Evolutionary conservation across 2,797 vertebrate genomes (phyloP).

Genomic region (Oreortyx pictus): DNA sequence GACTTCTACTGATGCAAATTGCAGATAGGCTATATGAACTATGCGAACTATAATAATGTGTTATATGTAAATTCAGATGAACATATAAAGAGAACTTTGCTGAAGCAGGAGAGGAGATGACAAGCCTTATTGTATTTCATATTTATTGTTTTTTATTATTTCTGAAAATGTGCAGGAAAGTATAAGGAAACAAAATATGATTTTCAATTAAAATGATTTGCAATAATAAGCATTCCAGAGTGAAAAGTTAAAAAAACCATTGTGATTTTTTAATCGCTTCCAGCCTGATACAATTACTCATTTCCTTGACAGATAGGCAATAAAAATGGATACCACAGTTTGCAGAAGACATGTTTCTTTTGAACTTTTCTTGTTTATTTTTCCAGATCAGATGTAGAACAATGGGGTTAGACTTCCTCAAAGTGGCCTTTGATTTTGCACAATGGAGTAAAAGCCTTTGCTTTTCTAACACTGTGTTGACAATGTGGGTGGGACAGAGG

Average conservation of each 20-base stretch:
- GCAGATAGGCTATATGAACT: background rate
- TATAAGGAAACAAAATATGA: background rate
- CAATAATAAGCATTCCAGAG: background rate
- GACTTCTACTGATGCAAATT: background rate
- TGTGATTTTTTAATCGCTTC: background rate
- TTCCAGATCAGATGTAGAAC: background rate
- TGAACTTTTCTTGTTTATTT: background rate
- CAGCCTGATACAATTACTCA: background rate
- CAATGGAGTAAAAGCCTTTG: background rate
- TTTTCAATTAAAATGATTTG: background rate
- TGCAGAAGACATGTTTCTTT: background rate
- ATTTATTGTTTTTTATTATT: background rate
- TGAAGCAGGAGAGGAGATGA: background rate
- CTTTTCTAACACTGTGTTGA: background rate
- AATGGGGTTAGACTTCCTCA: background rate
- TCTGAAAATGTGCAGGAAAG: background rate
- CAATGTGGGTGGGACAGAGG: background rate
- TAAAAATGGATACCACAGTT: background rate
- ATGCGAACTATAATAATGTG: background rate
- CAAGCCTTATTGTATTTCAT: background rate
- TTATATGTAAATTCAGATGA: background rate
- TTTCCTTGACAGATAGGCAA: background rate
- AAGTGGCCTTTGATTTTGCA: background rate
- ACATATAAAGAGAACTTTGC: background rate
- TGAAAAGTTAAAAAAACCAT: background rate